Conservation (phyloP, 2,113 vertebrate species). For the Amphilophus citrinellus region DNA sequence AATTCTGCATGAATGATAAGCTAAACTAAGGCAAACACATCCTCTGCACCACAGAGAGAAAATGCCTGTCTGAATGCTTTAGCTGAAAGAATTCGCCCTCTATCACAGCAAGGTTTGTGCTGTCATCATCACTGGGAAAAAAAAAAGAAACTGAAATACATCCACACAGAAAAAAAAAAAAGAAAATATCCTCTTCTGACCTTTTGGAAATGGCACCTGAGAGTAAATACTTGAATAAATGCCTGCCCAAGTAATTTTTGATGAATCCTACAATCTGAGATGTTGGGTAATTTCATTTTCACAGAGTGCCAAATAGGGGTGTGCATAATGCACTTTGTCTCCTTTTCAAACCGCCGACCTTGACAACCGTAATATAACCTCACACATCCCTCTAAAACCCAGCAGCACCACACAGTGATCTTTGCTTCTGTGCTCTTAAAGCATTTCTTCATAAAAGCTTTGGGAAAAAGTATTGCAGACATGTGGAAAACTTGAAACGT, state of each 20-base stretch:
- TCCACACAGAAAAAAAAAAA: conserved; percentile 39
- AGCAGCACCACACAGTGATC: conserved; percentile 15
- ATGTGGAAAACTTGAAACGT: not conserved
- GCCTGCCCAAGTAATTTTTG: conserved; percentile 68
- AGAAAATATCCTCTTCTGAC: conserved; percentile 51
- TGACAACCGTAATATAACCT: conserved; percentile 67
- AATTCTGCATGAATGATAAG: conserved; percentile 61
- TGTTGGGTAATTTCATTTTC: conserved; percentile 73
- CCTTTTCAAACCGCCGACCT: conserved; percentile 64
- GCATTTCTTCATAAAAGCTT: conserved; percentile 46
- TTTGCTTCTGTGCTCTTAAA: conserved; percentile 50
- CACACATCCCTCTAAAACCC: conserved; percentile 35
- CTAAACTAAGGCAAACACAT: conserved; percentile 48
- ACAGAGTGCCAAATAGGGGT: conserved; percentile 46
- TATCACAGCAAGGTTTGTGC: conserved; percentile 48
- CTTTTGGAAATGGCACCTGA: conserved; percentile 72
- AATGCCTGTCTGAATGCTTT: conserved; percentile 29
- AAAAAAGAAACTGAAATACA: conserved; percentile 59
- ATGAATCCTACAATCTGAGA: conserved; percentile 72
- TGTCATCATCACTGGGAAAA: conserved; percentile 51
- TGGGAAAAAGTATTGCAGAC: conserved; percentile 10
- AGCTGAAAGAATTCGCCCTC: conserved; percentile 61
- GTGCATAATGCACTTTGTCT: conserved; percentile 59
- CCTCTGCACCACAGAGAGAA: conserved; percentile 27
- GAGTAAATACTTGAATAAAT: conserved; percentile 72